Evolutionary conservation across 2,888 invertebrate genomes (phyloP).

Genomic region (Melipona bicolor): DNA sequence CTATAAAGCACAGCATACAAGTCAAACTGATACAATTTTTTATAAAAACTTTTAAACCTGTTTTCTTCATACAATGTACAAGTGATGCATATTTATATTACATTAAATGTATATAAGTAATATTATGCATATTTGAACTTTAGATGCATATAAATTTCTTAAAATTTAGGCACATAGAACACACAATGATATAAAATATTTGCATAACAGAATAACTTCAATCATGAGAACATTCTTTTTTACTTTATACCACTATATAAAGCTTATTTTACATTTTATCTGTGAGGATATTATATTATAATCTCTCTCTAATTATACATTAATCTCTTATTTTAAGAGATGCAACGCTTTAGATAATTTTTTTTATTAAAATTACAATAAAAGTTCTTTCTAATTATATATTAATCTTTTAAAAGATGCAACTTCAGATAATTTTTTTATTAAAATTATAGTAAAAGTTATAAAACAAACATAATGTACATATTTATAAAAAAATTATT

Average conservation of each 20-base stretch:
- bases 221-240: conserved; percentile 48
- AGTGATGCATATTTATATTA: conserved; percentile 58
- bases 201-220: conserved; percentile 62
- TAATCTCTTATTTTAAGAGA: not conserved
- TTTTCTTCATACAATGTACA: conserved; percentile 55
- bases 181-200: conserved; percentile 77
- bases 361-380: conserved; percentile 10
- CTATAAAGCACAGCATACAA: conserved; percentile 37
- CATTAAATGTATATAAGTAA: conserved; percentile 55
- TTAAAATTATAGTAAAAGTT: conserved; percentile 11
- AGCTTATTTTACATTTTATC: conserved; percentile 35
- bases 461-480: not conserved
- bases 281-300: conserved; percentile 13
- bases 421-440: conserved; percentile 7
- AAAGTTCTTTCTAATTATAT: not conserved
- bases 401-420: conserved; percentile 1
- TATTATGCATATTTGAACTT: conserved; percentile 54
- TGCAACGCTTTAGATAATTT: conserved; percentile 13
- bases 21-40: conserved; percentile 40
- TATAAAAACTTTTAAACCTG: conserved; percentile 51
- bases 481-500: conserved; percentile 8
- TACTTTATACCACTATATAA: conserved; percentile 23
- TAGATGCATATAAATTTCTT: conserved; percentile 60
- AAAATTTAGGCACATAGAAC: conserved; percentile 81
- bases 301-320: too few relatives aligned